Percentiles rank a stretch among this genome's conserved stretches.
Evolutionary conservation across 2,797 vertebrate genomes (phyloP).

Genomic region (Acropternis orthonyx): DNA sequence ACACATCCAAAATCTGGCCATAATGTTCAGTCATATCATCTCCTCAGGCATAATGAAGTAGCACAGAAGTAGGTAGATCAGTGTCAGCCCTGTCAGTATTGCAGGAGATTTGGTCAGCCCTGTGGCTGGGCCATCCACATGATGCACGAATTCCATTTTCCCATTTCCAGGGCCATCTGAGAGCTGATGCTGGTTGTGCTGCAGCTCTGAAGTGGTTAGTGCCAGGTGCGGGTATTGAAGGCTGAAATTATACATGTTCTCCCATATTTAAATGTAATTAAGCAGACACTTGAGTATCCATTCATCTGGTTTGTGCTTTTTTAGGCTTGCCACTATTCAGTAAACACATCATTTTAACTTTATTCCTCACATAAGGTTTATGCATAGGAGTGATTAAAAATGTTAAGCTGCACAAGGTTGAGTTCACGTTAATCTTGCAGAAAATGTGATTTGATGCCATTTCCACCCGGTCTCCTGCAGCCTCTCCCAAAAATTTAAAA

Average conservation of each 20-base stretch:
- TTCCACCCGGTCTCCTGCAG: not conserved
- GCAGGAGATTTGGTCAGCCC: not conserved
- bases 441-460: not conserved
- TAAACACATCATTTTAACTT: not conserved
- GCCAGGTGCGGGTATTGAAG: not conserved
- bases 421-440: not conserved
- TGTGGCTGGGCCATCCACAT: not conserved
- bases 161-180: not conserved
- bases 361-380: not conserved
- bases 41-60: not conserved
- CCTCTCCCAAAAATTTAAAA: not conserved
- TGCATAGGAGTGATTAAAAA: not conserved
- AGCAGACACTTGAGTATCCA: not conserved
- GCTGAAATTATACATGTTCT: constrained; percentile 18
- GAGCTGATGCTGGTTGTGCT: not conserved
- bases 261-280: constrained; percentile 32
- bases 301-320: not conserved
- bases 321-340: not conserved
- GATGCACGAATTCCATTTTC: not conserved
- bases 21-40: not conserved
- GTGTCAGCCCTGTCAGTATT: not conserved
- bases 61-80: not conserved
- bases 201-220: not conserved
- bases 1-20: not conserved
- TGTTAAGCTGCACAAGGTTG: not conserved